Evolutionary conservation across 2,888 invertebrate genomes (phyloP).

Genomic region (Neoaliturus tenellus): DNA sequence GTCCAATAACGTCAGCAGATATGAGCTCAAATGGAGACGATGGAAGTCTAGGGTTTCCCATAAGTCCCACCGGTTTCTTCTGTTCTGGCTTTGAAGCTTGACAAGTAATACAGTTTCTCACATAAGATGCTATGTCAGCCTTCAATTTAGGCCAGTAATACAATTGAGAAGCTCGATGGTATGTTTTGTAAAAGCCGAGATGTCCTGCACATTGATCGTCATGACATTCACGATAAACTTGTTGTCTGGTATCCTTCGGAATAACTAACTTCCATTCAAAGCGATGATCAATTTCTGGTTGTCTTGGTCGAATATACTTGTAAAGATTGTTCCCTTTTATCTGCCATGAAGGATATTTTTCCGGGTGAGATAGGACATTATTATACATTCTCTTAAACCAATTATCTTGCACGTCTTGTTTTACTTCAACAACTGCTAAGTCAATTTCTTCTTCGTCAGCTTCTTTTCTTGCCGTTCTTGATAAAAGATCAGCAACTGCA

Average conservation of each 20-base stretch:
- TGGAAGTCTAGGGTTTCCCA: not conserved
- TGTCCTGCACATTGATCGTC: not conserved
- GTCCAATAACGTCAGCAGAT: not conserved
- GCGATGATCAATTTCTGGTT: not conserved
- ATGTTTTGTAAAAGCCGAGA: not conserved
- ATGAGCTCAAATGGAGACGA: not conserved
- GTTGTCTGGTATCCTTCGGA: not conserved
- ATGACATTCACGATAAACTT: not conserved
- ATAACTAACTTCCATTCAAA: not conserved
- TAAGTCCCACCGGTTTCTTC: not conserved
- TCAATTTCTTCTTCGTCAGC: not conserved
- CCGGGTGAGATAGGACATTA: not conserved
- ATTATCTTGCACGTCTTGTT: not conserved
- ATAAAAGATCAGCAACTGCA: not conserved
- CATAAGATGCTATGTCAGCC: not conserved
- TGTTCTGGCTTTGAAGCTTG: not conserved
- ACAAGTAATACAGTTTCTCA: not conserved
- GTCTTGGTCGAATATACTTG: not conserved
- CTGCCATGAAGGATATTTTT: not conserved
- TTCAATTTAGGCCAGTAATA: constrained; percentile 32
- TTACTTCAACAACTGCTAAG: not conserved
- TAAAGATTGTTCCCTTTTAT: not conserved
- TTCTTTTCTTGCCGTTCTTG: not conserved
- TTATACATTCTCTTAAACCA: not conserved
- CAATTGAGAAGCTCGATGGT: not conserved